These are phyloP conservation scores for Dermochelys coriacea DNA, from an alignment of 2,797 vertebrate genomes.

Conservation along the genomic window DNA sequence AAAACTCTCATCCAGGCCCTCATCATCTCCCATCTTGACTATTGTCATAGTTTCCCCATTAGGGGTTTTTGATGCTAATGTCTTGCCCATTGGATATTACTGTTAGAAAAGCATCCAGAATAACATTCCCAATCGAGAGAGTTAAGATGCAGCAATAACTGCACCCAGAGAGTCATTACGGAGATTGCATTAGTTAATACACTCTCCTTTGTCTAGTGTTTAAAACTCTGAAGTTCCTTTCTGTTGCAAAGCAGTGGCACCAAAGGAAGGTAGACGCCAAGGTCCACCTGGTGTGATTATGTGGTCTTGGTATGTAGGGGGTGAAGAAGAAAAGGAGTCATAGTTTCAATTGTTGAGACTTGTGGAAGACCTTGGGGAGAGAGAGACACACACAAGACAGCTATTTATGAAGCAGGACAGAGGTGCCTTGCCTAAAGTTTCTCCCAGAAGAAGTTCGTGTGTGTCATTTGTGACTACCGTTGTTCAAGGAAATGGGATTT, in stretches of 20 bases:
- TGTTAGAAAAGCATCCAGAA: background rate
- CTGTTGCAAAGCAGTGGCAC: background rate
- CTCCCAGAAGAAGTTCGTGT: background rate
- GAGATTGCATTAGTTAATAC: background rate
- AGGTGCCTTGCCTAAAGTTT: background rate
- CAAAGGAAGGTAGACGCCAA: background rate
- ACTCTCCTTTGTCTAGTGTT: background rate
- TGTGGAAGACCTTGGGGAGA: background rate
- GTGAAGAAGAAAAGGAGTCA: accelerated
- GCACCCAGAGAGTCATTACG: background rate
- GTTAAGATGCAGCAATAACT: background rate
- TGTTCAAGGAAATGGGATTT: background rate
- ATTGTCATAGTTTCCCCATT: background rate
- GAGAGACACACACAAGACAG: background rate
- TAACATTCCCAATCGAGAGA: background rate
- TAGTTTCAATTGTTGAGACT: background rate
- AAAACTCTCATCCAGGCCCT: background rate
- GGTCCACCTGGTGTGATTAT: background rate
- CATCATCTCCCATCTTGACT: background rate
- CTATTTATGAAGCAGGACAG: background rate
- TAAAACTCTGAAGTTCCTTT: background rate
- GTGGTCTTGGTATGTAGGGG: background rate
- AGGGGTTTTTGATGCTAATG: background rate
- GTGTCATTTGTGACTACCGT: background rate
- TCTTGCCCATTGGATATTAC: background rate